phyloP scores from a whole-genome alignment of 1,140 invertebrate species.

The Polypedilum vanderplanki region DNA sequence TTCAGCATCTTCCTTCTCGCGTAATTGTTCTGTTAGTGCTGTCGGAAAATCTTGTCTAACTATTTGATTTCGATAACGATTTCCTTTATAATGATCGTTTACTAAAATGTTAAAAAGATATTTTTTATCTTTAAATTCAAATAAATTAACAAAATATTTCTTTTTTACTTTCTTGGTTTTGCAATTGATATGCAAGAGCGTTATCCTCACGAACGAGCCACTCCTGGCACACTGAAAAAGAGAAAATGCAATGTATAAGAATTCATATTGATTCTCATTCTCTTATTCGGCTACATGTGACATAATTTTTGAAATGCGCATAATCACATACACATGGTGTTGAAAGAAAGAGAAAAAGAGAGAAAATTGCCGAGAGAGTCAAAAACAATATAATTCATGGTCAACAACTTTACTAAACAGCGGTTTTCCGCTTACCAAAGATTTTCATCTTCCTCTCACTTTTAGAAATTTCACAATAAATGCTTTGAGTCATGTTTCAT shows the following conservation, averaged over 20 bases:
- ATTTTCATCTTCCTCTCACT: no score
- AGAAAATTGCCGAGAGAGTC: neutral
- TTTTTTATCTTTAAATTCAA: slow-evolving; percentile 2
- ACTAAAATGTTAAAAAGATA: slow-evolving; percentile 47
- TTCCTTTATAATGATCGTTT: slow-evolving; percentile 74
- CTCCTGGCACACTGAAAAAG: slow-evolving; percentile 70
- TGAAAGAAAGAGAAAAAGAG: neutral
- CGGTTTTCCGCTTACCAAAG: neutral
- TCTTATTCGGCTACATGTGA: neutral
- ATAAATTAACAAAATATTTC: slow-evolving; percentile 8
- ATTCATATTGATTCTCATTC: neutral
- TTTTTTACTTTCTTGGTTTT: slow-evolving; percentile 79
- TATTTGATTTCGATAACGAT: slow-evolving; percentile 77
- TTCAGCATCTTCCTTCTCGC: slow-evolving; percentile 61
- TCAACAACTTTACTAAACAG: slow-evolving; percentile 17
- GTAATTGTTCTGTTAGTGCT: slow-evolving; percentile 72
- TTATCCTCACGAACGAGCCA: slow-evolving; percentile 90
- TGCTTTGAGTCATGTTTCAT: no score
- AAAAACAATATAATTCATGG: neutral
- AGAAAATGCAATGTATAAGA: slow-evolving; percentile 30
- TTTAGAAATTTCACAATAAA: no score
- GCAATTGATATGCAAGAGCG: slow-evolving; percentile 78
- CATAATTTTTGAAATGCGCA: neutral
- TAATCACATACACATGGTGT: slow-evolving; percentile 2
- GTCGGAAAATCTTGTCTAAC: slow-evolving; percentile 82